Evolutionary conservation across 2,888 invertebrate species (phyloP), one percentile per base, ranked within the genome.

Genomic region (Lasioglossum marginatum): DNA sequence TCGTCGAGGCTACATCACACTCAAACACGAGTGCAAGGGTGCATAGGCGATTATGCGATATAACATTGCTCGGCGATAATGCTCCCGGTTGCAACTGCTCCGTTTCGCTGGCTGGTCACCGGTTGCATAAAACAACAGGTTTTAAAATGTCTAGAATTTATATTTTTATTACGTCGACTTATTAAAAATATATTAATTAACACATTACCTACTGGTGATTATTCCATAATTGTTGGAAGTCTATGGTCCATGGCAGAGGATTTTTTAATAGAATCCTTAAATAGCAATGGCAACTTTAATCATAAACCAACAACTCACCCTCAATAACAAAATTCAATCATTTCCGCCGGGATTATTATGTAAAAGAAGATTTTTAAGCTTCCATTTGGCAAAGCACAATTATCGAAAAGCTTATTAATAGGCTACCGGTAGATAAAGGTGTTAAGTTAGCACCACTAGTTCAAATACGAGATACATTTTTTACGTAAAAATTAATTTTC

Each of bases 41-140:
- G 1, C 96, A 96, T 87, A 92, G 96, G 73, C 93, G 95, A 88
- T 92, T 96, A 71, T 96, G 96, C 87, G 95, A 96, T 85, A 89
- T 96, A 52, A 93, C 94, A 6, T 91, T 93, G n/a, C 92, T 95
- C 31, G 86, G 91, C 10, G 83, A 82, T 77, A 76, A 79, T 63
- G 89, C 92, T 37, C 82, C 89, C 19, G 84, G 82, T 34, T 95
- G 95, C 77, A 93, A 94, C 81, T 95, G 95, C 82, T 91, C 91
- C 40, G 79, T 83, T 31, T 89, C 89, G 4, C 81, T 95, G 37
- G 93, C 93, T 23, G 94, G 92, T 37, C 92, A 94, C 68, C 91
- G 92, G 70, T 89, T 95, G 63, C 89, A 91, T 66, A 93, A 93
- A 91, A 95, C 95, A 45, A 90, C 89, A 93, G 95, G 95, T 95